Evolutionary conservation across 2,113 vertebrate species (phyloP), one percentile per base, ranked within the genome.

Genomic region (Dissostichus mawsoni): DNA sequence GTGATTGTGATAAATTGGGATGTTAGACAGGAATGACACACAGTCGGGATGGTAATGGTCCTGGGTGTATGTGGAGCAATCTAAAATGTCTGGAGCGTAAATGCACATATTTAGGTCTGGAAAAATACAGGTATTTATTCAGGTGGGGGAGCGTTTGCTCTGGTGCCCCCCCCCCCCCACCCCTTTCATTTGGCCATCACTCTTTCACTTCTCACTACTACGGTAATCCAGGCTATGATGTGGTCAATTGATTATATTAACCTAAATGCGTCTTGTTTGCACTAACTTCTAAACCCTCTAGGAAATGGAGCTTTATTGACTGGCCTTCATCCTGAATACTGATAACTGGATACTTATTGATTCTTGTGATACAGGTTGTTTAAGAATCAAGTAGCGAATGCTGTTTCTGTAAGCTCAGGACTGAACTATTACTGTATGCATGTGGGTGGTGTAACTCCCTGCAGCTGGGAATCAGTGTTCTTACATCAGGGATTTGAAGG

Each of bases 71-170:
- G 84, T 65, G 82, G 45, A 93, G 92, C 88, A 92, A 93, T 93
- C 88, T 84, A 82, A 92, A 87, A 91, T 86, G 90, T 93, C 90
- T 93, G 89, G 83, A 74, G 89, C 70, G 48, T 93, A 95, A 95
- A 95, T 93, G 94, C 93, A 90, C 93, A 93, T 93, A 93, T 95
- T 95, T 93, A 93, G 92, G 84, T 80, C 87, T 94, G 89, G 89
- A 93, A 93, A 95, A 95, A 94, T 94, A 93, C 88, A 92, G 90
- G 89, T 95, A 93, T 95, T 95, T 95, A 92, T 94, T 95, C 94
- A 95, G 94, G 94, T 95, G 94, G 90, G 80, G 82, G 77, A 72
- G 23, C 52, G 0, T 87, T 91, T 77, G 84, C 74, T 71, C 78
- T 83, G 76, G 56, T 78, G n/a, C 25, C 85, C 76, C 25, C 63